These are phyloP conservation scores for Sebastes nivosus DNA, from an alignment of 2,797 vertebrate species.

Conservation along the genomic window DNA sequence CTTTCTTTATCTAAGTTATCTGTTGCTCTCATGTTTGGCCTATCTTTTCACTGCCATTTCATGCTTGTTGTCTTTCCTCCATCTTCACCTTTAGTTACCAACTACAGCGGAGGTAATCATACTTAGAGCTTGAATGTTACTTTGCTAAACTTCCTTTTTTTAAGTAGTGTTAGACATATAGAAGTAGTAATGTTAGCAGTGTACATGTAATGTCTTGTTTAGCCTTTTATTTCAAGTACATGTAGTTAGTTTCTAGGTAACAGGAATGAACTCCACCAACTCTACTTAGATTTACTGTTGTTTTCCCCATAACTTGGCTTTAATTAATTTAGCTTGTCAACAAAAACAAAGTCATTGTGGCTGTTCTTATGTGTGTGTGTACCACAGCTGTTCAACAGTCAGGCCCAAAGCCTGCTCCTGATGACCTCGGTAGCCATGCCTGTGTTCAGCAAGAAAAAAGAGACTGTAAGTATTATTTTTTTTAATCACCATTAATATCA, in stretches of 20 bases:
- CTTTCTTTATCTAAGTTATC: not conserved
- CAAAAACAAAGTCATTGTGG: not conserved
- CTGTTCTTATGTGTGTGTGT: not conserved
- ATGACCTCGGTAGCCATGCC: constrained; percentile 98
- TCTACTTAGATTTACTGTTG: not conserved
- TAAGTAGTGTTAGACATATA: not conserved
- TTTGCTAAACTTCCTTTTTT: not conserved
- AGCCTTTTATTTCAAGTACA: not conserved
- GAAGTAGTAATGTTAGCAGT: not conserved
- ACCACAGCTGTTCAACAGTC: constrained; percentile 88
- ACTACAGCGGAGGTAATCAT: constrained; percentile 84
- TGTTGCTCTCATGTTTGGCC: not conserved
- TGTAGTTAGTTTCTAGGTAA: not conserved
- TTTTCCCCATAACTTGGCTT: not conserved
- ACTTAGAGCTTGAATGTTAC: not conserved
- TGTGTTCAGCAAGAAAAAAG: constrained; percentile 97
- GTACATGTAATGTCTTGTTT: not conserved
- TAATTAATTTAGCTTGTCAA: not conserved
- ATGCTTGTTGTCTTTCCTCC: constrained; percentile 29
- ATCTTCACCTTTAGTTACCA: constrained; percentile 78
- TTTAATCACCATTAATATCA: not conserved
- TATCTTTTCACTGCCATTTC: constrained; percentile 28
- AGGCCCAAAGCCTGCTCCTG: constrained; percentile 89
- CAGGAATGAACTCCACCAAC: not conserved
- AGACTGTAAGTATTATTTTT: constrained; percentile 85